These are phyloP conservation scores for Agrypnus murinus DNA, from an alignment of 2,888 invertebrate genomes.

Conservation along the genomic window DNA sequence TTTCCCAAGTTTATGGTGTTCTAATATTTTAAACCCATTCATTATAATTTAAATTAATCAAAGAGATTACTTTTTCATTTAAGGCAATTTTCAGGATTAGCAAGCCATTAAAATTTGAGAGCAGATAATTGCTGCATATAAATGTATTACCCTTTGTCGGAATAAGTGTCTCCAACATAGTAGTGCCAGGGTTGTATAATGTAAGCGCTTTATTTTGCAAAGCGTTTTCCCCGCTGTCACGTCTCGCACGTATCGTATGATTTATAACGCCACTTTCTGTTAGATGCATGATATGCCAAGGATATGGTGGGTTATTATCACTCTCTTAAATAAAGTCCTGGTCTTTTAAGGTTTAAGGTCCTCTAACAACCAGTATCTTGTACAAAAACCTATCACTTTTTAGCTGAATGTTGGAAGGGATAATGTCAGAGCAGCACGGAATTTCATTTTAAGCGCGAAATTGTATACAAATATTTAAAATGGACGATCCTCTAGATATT, in stretches of 20 bases:
- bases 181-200: constrained; percentile 32
- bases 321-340: constrained; percentile 41
- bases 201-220: constrained; percentile 47
- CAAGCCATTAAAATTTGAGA: too few species aligned
- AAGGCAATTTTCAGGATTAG: too few species aligned
- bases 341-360: constrained; percentile 24
- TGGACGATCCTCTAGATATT: too few species aligned
- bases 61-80: too few species aligned
- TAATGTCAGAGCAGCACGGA: too few species aligned
- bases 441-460: too few species aligned
- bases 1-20: too few species aligned
- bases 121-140: constrained; percentile 35
- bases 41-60: too few species aligned
- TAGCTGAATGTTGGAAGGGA: too few species aligned
- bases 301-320: constrained; percentile 45
- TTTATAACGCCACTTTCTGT: constrained; percentile 45
- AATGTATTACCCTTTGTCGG: constrained; percentile 32
- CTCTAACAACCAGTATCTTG: background rate
- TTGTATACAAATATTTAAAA: too few species aligned
- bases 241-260: constrained; percentile 45
- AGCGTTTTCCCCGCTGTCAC: constrained; percentile 43
- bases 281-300: constrained; percentile 45
- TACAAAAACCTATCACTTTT: too few species aligned
- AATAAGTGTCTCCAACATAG: constrained; percentile 37
- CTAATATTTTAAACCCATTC: too few species aligned